phyloP scores from a whole-genome alignment of 1,140 invertebrate genomes.

The Rhyacophila brunnea region DNA sequence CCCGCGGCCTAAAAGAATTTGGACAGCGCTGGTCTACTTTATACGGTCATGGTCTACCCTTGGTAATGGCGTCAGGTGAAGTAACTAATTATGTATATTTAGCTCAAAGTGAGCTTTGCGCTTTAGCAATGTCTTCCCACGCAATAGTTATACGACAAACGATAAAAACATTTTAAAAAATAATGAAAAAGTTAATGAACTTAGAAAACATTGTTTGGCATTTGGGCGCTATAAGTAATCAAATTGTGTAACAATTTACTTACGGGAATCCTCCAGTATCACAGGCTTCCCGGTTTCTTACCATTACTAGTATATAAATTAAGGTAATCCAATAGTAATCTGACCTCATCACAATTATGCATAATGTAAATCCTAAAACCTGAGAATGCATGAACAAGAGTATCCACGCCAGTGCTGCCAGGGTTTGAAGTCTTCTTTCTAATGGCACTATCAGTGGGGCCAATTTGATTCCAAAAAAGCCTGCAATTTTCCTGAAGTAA shows the following conservation, averaged over 20 bases:
- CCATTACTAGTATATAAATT: not conserved
- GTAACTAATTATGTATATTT: too few species aligned
- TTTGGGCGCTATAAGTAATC: too few species aligned
- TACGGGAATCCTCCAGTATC: not conserved
- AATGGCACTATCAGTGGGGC: not conserved
- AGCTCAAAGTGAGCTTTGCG: too few species aligned
- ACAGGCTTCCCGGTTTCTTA: not conserved
- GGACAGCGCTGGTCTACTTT: too few species aligned
- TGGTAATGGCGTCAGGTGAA: too few species aligned
- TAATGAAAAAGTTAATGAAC: too few species aligned
- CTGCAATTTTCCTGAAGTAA: not conserved
- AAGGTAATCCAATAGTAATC: not conserved
- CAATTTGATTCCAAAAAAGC: not conserved
- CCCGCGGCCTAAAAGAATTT: too few species aligned
- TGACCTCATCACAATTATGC: not conserved
- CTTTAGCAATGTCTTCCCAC: too few species aligned
- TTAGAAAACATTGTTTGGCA: too few species aligned
- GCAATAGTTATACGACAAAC: too few species aligned
- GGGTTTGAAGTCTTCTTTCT: slow-evolving; percentile 3
- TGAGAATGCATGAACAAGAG: not conserved
- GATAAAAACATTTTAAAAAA: too few species aligned
- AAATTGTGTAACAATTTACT: not conserved
- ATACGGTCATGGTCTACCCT: too few species aligned
- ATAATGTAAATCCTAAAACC: not conserved
- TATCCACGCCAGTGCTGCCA: not conserved